A percentile compares a stretch with the other conserved stretches of the same genome.
phyloP scores from a whole-genome alignment of 1,140 invertebrate genomes.

The Helicoverpa zea region DNA sequence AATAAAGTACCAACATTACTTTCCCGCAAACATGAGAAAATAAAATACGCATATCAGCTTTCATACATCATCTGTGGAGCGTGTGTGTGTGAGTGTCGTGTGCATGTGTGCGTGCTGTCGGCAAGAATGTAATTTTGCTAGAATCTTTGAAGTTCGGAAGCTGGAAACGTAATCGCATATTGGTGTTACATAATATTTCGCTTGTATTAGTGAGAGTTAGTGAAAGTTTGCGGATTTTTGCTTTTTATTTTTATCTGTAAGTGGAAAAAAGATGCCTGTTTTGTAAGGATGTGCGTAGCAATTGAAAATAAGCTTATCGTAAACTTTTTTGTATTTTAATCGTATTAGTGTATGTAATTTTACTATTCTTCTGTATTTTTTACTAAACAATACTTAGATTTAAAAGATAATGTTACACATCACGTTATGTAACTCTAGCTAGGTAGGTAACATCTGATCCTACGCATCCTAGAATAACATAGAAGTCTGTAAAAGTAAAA shows the following conservation, averaged over 20 bases:
- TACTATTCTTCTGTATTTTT: too few species aligned
- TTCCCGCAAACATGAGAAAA: constrained; percentile 1
- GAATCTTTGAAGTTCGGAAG: constrained; percentile 18
- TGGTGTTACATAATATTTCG: background rate
- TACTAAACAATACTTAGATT: too few species aligned
- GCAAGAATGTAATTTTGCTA: constrained; percentile 15
- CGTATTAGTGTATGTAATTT: too few species aligned
- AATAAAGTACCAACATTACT: constrained; percentile 4
- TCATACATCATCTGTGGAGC: constrained; percentile 14
- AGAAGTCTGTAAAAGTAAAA: constrained; percentile 1
- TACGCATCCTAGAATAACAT: background rate
- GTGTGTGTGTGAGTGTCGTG: background rate
- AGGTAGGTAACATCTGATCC: background rate
- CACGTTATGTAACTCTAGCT: background rate
- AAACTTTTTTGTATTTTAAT: too few species aligned
- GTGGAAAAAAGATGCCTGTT: too few species aligned
- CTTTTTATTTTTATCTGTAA: background rate
- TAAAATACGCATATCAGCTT: constrained; percentile 20
- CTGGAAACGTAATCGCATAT: background rate
- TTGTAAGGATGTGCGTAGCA: too few species aligned
- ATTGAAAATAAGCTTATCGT: too few species aligned
- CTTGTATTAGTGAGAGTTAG: background rate
- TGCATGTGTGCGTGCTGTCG: constrained; percentile 7
- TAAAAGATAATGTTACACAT: too few species aligned
- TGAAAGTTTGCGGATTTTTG: background rate